These are phyloP conservation scores for Syngnathoides biaculeatus DNA, from an alignment of 2,113 vertebrate genomes.

Conservation along the genomic window DNA sequence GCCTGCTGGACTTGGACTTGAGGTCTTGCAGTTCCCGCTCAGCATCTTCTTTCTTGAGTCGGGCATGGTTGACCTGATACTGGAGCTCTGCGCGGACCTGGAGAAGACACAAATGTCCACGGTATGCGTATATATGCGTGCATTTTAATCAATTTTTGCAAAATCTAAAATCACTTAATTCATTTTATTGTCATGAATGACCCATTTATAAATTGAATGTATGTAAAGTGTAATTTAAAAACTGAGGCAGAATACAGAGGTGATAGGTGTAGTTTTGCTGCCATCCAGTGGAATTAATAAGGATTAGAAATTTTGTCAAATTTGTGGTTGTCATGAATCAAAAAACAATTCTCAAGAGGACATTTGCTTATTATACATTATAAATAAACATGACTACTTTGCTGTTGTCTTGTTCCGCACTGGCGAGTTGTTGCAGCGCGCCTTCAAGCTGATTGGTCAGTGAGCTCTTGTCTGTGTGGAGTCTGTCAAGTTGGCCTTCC, in stretches of 20 bases:
- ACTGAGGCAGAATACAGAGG: too few species aligned
- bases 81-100: slow-evolving; percentile 88
- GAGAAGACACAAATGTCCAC: slow-evolving; percentile 37
- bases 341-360: neutral
- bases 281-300: slow-evolving; percentile 56
- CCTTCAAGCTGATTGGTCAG: slow-evolving; percentile 80
- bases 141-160: neutral
- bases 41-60: slow-evolving; percentile 87
- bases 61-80: slow-evolving; percentile 83
- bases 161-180: too few species aligned
- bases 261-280: slow-evolving; percentile 42
- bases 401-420: slow-evolving; percentile 76
- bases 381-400: slow-evolving; percentile 67
- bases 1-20: slow-evolving; percentile 77
- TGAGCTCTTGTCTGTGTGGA: slow-evolving; percentile 77
- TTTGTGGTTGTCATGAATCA: neutral
- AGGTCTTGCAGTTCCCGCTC: slow-evolving; percentile 87
- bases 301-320: slow-evolving; percentile 16
- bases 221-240: too few species aligned
- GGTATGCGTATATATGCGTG: neutral
- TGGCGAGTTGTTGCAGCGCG: slow-evolving; percentile 70
- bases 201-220: neutral
- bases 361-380: neutral
- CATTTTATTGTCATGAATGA: neutral
- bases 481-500: slow-evolving; percentile 77